Evolutionary conservation across 2,888 invertebrate genomes (phyloP).

Genomic region (Aphrophora alni): DNA sequence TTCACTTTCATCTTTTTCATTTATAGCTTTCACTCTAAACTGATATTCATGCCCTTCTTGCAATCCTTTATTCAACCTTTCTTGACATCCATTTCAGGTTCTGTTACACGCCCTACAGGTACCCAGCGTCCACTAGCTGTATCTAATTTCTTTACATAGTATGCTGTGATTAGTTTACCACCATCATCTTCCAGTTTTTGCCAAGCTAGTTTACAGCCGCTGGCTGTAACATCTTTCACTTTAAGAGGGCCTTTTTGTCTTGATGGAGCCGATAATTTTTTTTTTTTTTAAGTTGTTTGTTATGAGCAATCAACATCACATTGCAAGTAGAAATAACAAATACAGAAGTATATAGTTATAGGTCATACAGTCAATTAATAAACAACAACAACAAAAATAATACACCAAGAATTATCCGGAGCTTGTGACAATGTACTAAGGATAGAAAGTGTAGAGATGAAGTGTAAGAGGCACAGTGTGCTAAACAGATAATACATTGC

Average conservation of each 20-base stretch:
- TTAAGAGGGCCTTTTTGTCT: constrained; percentile 90
- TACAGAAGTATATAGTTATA: too few relatives aligned
- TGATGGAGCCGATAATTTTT: constrained; percentile 74
- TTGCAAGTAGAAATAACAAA: too few relatives aligned
- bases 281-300: too few relatives aligned
- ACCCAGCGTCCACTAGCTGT: constrained; percentile 91
- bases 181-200: constrained; percentile 95
- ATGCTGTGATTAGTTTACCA: constrained; percentile 91
- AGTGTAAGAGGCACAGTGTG: too few relatives aligned
- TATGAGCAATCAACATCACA: too few relatives aligned
- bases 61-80: constrained; percentile 81
- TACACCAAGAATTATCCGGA: too few relatives aligned
- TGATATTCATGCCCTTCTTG: constrained; percentile 93
- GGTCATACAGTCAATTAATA: too few relatives aligned
- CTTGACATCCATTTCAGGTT: constrained; percentile 89
- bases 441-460: too few relatives aligned
- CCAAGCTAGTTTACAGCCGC: constrained; percentile 90
- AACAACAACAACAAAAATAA: too few relatives aligned
- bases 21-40: constrained; percentile 91
- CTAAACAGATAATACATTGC: too few relatives aligned
- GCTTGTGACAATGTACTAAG: too few relatives aligned
- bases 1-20: constrained; percentile 94
- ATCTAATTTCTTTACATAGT: constrained; percentile 93
- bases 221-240: constrained; percentile 87
- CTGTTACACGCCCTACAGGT: constrained; percentile 87